Conservation (phyloP, 2,797 vertebrate species). For the Rousettus madagascariensis region DNA sequence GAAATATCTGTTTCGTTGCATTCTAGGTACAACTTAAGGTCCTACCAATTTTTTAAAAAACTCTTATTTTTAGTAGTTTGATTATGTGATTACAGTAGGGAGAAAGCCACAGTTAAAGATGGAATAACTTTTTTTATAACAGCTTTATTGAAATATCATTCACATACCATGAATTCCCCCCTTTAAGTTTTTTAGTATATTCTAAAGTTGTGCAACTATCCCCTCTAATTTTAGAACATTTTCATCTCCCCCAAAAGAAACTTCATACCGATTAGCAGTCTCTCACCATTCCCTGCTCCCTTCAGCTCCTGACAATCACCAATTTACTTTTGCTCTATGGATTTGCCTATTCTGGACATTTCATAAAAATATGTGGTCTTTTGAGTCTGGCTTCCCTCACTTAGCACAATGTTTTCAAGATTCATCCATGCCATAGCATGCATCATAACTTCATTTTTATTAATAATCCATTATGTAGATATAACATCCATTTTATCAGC, state of each 20-base stretch:
- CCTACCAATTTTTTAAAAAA: not conserved
- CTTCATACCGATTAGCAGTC: not conserved
- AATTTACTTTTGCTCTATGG: not conserved
- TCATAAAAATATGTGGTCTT: not conserved
- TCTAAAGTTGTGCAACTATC: not conserved
- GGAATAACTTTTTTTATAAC: not conserved
- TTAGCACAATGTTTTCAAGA: not conserved
- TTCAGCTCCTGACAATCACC: not conserved
- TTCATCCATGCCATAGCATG: not conserved
- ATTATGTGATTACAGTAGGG: not conserved
- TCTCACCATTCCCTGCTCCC: not conserved
- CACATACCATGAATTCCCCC: not conserved
- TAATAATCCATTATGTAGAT: not conserved
- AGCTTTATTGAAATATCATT: not conserved
- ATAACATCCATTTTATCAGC: not conserved
- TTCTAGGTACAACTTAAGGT: not conserved
- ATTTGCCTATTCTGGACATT: not conserved
- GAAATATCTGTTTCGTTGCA: not conserved
- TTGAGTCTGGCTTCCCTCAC: not conserved
- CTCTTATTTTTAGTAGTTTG: not conserved
- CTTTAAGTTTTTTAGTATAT: slow-evolving; percentile 9
- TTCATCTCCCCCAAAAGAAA: not conserved
- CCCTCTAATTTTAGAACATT: not conserved
- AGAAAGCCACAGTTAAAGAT: slow-evolving; percentile 4
- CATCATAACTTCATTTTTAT: not conserved